Base-by-base conservation (phyloP, 2,113 vertebrate species). In the Calidris pygmaea region DNA sequence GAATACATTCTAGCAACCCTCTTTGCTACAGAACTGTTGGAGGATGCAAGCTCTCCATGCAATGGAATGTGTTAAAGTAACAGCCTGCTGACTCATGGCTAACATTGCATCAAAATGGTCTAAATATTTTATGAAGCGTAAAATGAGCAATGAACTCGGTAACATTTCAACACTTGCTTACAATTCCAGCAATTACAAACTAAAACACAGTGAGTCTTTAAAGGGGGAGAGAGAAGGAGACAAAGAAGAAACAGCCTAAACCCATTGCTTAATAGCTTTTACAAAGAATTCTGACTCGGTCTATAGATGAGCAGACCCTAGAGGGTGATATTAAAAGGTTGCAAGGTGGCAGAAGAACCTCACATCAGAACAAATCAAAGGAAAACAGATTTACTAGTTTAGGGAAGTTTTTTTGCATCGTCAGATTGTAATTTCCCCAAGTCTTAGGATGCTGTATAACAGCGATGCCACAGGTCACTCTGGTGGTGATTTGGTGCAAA, bases 91-190 rank as follows among this genome's bases (percentile, higher is more conserved):
- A 97, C 87, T 96, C 94, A 96, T 29, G 55, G 89, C 66, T 96
- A 30, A 30, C 85, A 62, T 62, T 41, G 7, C 48, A 81, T 50
- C 5, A 18, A 85, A 73, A 56, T 34, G 48, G 80, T 95, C 82
- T 96, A 93, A 97, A 97, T 97, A 97, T 97, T 97, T 95, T 80
- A 96, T 93, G 88, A 95, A 89, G 66, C 81, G 80, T 85, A 94
- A 94, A 94, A 94, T 72, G 71, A 94, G 91, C 92, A 96, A 93
- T 94, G 93, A 96, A 93, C 79, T 67, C 48, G 89, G 67, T 19
- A 87, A 70, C 74, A 30, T 87, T 96, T 96, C 65, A 83, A 82
- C 85, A 85, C 85, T 96, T 85, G 76, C 96, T 91, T 94, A 92
- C 71, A 63, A 80, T 95, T 70, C 41, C 32, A 55, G 45, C 80